These are phyloP conservation scores for Gobionotothen gibberifrons DNA, from an alignment of 2,797 vertebrate genomes.

Conservation along the genomic window DNA sequence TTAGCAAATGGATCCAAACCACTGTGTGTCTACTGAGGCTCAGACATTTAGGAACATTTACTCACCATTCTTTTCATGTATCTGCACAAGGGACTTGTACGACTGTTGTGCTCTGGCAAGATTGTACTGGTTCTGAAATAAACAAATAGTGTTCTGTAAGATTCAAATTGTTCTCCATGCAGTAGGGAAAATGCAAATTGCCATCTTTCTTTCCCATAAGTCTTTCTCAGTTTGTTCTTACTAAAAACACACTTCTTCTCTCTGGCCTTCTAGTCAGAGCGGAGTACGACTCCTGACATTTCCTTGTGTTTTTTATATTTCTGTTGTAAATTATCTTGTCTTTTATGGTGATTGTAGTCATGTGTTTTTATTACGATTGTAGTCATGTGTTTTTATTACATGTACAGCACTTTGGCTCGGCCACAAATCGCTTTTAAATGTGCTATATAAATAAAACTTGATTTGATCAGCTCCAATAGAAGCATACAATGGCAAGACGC, in stretches of 20 bases:
- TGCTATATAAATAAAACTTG: too few species aligned
- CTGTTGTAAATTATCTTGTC: too few species aligned
- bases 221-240: neutral
- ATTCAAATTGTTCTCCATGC: neutral
- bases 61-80: slow-evolving; percentile 98
- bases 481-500: neutral
- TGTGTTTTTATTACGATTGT: too few species aligned
- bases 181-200: neutral
- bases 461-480: neutral
- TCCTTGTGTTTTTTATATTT: too few species aligned
- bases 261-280: too few species aligned
- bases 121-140: slow-evolving; percentile 95
- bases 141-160: slow-evolving; percentile 22
- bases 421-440: too few species aligned
- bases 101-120: slow-evolving; percentile 98
- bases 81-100: slow-evolving; percentile 98
- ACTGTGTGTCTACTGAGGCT: neutral
- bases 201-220: neutral
- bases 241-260: too few species aligned
- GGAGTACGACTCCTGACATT: too few species aligned
- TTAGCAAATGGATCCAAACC: slow-evolving; percentile 2
- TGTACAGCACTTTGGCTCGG: too few species aligned
- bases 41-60: slow-evolving; percentile 19
- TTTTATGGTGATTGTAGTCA: too few species aligned
- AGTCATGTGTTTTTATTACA: too few species aligned